These are phyloP conservation scores for Oreochromis grahami DNA, from an alignment of 2,797 vertebrate species.

Conservation along the genomic window DNA sequence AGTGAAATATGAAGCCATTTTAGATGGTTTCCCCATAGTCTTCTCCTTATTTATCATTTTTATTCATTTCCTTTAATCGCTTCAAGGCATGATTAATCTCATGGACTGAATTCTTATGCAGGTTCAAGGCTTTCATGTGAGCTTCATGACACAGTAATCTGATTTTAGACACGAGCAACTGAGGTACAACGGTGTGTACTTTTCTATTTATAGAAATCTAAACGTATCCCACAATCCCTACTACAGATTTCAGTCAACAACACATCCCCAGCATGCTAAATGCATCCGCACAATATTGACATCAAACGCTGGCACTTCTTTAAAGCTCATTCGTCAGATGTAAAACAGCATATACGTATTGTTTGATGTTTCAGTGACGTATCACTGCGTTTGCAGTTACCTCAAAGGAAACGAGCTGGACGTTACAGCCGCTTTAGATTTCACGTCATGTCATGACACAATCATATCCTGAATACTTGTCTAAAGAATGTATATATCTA, in stretches of 20 bases:
- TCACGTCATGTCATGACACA: not conserved
- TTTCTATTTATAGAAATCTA: not conserved
- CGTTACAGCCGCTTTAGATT: not conserved
- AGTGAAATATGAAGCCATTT: constrained; percentile 25
- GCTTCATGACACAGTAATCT: not conserved
- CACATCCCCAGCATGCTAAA: not conserved
- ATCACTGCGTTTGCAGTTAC: not conserved
- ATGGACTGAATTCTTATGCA: not conserved
- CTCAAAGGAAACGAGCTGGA: not conserved
- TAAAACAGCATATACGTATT: not conserved
- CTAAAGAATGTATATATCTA: not conserved
- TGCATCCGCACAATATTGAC: not conserved
- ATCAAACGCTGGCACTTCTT: not conserved
- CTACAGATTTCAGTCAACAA: not conserved
- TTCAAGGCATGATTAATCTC: not conserved
- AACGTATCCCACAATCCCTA: not conserved
- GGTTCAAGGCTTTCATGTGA: not conserved
- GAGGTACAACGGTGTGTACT: not conserved
- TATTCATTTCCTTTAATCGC: not conserved
- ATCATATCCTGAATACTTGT: not conserved
- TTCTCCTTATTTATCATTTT: not conserved
- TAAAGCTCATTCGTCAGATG: not conserved
- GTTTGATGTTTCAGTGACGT: not conserved
- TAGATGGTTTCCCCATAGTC: not conserved
- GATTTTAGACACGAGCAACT: not conserved